phyloP scores from a whole-genome alignment of 2,797 vertebrate species.

The Caiman crocodilus region DNA sequence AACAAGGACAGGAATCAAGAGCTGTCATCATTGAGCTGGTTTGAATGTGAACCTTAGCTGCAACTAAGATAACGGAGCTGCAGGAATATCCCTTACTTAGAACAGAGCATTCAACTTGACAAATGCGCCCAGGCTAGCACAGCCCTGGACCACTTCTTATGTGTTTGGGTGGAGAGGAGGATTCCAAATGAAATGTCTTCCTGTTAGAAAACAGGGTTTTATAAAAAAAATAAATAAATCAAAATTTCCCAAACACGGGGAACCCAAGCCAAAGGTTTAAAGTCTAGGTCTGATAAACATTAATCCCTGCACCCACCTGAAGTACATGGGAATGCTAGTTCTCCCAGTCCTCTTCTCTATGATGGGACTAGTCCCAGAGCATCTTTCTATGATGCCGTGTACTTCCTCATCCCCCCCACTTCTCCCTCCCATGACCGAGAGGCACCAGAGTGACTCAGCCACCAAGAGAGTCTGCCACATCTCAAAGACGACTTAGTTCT shows the following conservation, averaged over 20 bases:
- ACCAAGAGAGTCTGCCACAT: rapidly evolving
- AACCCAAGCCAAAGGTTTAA: not conserved
- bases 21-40: not conserved
- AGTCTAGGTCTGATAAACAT: not conserved
- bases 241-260: not conserved
- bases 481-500: not conserved
- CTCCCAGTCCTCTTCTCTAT: not conserved
- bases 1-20: not conserved
- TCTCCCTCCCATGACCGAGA: not conserved
- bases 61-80: conserved; percentile 2
- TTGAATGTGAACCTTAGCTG: not conserved
- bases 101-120: not conserved
- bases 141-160: not conserved
- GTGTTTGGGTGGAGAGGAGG: not conserved
- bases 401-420: no score
- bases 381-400: not conserved
- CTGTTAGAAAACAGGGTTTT: not conserved
- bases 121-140: not conserved
- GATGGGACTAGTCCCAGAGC: not conserved
- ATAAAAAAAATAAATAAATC: not conserved
- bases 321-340: not conserved
- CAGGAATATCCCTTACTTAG: not conserved
- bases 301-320: not conserved
- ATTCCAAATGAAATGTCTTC: not conserved
- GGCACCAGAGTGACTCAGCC: not conserved